A percentile compares a stretch with the other conserved stretches of the same genome.
Evolutionary conservation across 2,888 invertebrate species (phyloP).

Genomic region (Apodemia hepburni): DNA sequence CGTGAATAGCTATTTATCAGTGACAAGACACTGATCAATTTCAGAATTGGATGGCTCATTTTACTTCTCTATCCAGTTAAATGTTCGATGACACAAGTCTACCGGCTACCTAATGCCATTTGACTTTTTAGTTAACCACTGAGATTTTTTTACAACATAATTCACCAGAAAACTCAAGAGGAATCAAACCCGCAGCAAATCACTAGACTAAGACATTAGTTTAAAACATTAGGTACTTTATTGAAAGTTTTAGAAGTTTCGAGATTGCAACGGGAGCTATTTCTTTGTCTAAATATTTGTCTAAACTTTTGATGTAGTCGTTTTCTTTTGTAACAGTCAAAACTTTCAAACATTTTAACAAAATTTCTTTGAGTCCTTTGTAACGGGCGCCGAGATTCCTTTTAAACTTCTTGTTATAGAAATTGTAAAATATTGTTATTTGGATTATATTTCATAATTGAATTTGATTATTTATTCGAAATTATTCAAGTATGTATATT

Average conservation of each 20-base stretch:
- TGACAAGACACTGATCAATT: no score
- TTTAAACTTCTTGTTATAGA: conserved; percentile 16
- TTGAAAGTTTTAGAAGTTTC: neutral
- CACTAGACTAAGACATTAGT: neutral
- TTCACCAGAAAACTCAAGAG: no score
- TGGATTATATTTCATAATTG: neutral
- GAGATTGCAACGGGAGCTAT: neutral
- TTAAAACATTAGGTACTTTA: neutral
- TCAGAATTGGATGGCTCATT: no score
- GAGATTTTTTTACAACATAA: no score
- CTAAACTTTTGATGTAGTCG: neutral
- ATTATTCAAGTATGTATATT: no score
- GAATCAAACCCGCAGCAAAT: no score
- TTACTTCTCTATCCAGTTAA: no score
- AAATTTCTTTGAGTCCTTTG: conserved; percentile 34
- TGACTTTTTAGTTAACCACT: no score
- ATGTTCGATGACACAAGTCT: no score
- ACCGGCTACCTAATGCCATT: no score
- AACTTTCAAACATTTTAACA: conserved; percentile 29
- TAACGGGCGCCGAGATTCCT: conserved; percentile 23
- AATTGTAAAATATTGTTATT: neutral
- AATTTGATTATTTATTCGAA: neutral
- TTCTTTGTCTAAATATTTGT: conserved; percentile 7
- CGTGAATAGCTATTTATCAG: no score
- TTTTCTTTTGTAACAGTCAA: conserved; percentile 10